Evolutionary conservation across 2,888 invertebrate species (phyloP).

Genomic region (Drosophila anceps): DNA sequence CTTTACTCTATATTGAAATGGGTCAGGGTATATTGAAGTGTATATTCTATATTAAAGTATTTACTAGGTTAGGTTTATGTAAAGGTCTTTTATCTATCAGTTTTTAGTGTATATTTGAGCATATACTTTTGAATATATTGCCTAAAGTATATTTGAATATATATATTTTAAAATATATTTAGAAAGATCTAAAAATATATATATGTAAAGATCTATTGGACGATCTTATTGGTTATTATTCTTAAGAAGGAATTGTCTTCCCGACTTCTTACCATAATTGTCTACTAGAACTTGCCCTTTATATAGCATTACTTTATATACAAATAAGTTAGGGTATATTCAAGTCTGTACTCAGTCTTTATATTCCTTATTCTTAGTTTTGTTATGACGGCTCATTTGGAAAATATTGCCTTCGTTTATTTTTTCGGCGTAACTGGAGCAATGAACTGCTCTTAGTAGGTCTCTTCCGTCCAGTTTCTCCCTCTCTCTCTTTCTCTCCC

Average conservation of each 20-base stretch:
- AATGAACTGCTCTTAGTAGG: constrained; percentile 60
- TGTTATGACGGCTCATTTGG: constrained; percentile 45
- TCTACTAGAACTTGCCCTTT: background rate
- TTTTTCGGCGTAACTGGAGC: constrained; percentile 54
- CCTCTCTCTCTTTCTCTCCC: background rate
- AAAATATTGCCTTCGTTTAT: constrained; percentile 10
- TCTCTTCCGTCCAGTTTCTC: constrained; percentile 1
- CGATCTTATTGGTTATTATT: too few species aligned
- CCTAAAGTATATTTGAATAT: too few species aligned
- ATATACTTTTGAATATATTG: too few species aligned
- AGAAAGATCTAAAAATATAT: too few species aligned
- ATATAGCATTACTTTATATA: background rate
- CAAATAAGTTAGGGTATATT: constrained; percentile 12
- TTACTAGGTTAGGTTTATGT: too few species aligned
- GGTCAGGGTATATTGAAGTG: background rate
- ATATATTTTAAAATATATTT: background rate
- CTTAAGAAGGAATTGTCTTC: background rate
- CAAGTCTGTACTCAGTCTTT: constrained; percentile 2
- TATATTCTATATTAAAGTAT: background rate
- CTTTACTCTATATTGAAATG: background rate
- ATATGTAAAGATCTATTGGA: too few species aligned
- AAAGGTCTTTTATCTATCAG: too few species aligned
- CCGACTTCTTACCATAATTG: background rate
- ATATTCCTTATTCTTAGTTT: background rate
- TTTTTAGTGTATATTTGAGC: too few species aligned